These are phyloP conservation scores for Neomorphus geoffroyi DNA, from an alignment of 2,797 vertebrate genomes.

Conservation along the genomic window DNA sequence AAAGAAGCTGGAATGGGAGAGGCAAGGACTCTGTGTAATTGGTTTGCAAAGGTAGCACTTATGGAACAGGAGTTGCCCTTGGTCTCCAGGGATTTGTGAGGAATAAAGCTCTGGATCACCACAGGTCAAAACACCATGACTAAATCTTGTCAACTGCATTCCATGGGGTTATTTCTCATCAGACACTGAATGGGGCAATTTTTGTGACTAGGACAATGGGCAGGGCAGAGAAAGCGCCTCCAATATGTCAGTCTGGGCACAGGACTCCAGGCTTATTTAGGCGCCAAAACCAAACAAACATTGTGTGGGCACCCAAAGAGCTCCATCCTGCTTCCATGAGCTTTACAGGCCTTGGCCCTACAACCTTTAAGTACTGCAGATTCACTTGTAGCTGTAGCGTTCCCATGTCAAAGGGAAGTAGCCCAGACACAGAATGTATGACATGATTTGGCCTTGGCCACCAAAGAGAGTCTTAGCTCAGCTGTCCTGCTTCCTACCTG, in stretches of 20 bases:
- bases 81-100: neutral
- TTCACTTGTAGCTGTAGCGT: neutral
- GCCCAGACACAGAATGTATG: neutral
- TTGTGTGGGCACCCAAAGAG: neutral
- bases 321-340: neutral
- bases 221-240: neutral
- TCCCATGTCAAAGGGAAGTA: neutral
- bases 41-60: neutral
- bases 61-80: neutral
- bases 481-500: neutral
- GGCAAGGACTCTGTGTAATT: fast-evolving
- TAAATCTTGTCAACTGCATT: neutral
- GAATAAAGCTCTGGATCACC: neutral
- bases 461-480: neutral
- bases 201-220: neutral
- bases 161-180: neutral
- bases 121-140: neutral
- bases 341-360: neutral
- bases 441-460: neutral
- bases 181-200: neutral
- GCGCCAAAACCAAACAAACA: neutral
- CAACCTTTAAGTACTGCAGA: neutral
- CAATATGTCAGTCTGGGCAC: neutral
- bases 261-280: neutral
- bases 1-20: neutral